A percentile compares a stretch with the other conserved stretches of the same genome.
These are phyloP conservation scores for Ophion obscuratus DNA, from an alignment of 2,888 invertebrate genomes.

Conservation along the genomic window DNA sequence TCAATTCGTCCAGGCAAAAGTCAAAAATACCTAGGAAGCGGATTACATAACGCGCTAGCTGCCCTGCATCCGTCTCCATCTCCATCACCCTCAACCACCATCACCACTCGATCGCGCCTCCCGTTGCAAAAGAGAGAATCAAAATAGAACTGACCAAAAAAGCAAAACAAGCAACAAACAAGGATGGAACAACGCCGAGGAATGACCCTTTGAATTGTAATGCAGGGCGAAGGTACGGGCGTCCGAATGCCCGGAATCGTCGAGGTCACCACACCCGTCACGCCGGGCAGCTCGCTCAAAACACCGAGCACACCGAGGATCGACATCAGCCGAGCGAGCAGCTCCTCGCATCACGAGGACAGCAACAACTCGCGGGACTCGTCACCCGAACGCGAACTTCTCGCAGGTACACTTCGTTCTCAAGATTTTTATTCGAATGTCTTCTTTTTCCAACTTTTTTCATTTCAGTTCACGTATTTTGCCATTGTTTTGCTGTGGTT, in stretches of 20 bases:
- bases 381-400: constrained; percentile 93
- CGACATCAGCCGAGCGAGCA: constrained; percentile 95
- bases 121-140: neutral
- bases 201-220: constrained; percentile 74
- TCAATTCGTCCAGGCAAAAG: constrained; percentile 25
- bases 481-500: too few species aligned
- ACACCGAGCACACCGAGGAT: constrained; percentile 93
- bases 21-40: constrained; percentile 53
- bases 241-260: constrained; percentile 84
- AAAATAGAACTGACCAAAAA: neutral
- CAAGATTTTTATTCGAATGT: too few species aligned
- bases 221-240: constrained; percentile 80
- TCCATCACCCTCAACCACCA: constrained; percentile 48
- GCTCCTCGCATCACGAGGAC: constrained; percentile 93
- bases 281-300: constrained; percentile 84
- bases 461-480: too few species aligned
- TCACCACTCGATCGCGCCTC: constrained; percentile 31
- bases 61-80: constrained; percentile 52
- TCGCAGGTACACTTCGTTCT: constrained; percentile 85
- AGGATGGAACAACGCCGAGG: constrained; percentile 43
- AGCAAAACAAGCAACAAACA: too few species aligned
- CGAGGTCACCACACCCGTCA: constrained; percentile 83
- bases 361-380: constrained; percentile 89
- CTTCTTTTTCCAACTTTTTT: too few species aligned
- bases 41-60: constrained; percentile 54